Percentiles rank a stretch among this genome's conserved stretches.
Evolutionary conservation across 2,888 invertebrate genomes (phyloP).

Genomic region (Rhyacophila evoluta): DNA sequence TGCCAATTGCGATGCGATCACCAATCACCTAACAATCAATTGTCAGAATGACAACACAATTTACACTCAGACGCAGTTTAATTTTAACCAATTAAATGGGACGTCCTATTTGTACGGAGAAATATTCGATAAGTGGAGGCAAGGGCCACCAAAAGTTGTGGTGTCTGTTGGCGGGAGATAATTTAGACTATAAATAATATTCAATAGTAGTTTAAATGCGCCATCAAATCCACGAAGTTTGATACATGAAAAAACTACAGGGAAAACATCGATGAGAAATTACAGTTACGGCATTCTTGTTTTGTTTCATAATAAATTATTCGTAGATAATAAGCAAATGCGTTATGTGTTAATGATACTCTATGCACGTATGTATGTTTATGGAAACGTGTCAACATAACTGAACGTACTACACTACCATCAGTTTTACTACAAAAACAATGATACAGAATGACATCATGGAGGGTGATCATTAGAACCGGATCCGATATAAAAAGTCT

Average conservation of each 20-base stretch:
- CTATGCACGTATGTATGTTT: too few relatives aligned
- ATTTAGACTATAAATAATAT: background rate
- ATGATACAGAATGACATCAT: background rate
- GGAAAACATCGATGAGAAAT: too few relatives aligned
- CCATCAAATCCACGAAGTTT: too few relatives aligned
- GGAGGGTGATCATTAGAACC: background rate
- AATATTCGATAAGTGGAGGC: background rate
- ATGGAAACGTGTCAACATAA: too few relatives aligned
- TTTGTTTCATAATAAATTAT: too few relatives aligned
- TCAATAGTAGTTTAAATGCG: background rate
- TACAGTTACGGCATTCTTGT: too few relatives aligned
- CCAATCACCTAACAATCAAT: background rate
- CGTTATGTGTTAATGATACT: too few relatives aligned
- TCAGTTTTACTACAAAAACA: background rate
- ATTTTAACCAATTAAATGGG: conserved; percentile 11
- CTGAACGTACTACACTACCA: too few relatives aligned
- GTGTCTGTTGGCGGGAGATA: background rate
- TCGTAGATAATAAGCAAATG: too few relatives aligned
- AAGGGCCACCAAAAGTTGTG: background rate
- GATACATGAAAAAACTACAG: too few relatives aligned
- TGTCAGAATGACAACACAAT: conserved; percentile 9
- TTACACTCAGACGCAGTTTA: conserved; percentile 11
- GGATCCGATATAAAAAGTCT: background rate
- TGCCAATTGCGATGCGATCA: background rate
- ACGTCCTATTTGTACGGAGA: background rate